Evolutionary conservation across 2,797 vertebrate genomes (phyloP), one percentile per base, ranked within the genome.

Genomic region (Sebastes hubbsi): DNA sequence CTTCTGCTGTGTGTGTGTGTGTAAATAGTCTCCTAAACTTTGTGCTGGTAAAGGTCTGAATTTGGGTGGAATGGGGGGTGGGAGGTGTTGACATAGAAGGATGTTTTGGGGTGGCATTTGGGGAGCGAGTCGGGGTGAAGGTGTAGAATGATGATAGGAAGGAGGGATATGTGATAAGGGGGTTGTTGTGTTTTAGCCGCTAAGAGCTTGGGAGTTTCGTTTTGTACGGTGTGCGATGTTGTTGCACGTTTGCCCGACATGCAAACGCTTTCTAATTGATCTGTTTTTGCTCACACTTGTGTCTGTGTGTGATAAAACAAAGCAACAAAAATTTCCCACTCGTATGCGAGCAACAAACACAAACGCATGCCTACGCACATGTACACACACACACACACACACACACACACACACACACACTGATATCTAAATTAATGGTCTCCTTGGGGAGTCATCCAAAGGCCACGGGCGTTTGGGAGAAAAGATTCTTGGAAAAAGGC

Each of bases 371-470:
- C 61, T 46, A 75, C 34, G 16, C 76, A 80, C 73, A 75, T 34
- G 14, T 58, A 72, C 72, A 42, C 65, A 80, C 67, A 68, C 49
- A 81, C 67, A 95, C 95, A 82, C 68, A 78, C 55, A 80, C 77
- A 85, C 85, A 84, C 75, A 81, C 32, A 29, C 27, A 29, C 27
- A 29, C 27, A 68, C 55, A 84, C 71, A 78, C 49, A 81, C 94
- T 93, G 94, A 95, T 97, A 96, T 96, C 96, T 97, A 92, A 95
- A 98, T 97, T 97, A 98, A 99, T 97, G 97, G 97, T 95, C 95
- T 97, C 83, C 42, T 94, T 95, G 97, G 92, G 97, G 97, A 98
- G 97, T 98, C 98, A 98, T 97, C 98, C 98, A 98, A 98, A 97
- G 98, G 97, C 97, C 97, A 96, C 94, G 90, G 96, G 96, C 96